A percentile compares a stretch with the other conserved stretches of the same genome.
These are phyloP conservation scores for Drosophila borborema DNA, from an alignment of 2,888 invertebrate species.

Conservation along the genomic window DNA sequence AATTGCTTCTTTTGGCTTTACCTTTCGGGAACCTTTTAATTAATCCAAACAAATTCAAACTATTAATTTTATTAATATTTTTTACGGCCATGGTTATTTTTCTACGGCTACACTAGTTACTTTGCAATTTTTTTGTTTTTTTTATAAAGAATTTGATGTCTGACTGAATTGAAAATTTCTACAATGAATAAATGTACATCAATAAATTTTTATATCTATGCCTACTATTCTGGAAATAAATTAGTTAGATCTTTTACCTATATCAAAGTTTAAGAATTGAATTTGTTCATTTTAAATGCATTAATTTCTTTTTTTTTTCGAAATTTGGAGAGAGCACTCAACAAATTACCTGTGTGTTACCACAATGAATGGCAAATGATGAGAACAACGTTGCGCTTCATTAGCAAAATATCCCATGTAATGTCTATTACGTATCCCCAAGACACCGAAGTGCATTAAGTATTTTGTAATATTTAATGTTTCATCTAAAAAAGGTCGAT, in stretches of 20 bases:
- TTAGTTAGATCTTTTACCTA: neutral
- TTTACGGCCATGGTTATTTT: constrained; percentile 22
- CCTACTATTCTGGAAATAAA: constrained; percentile 2
- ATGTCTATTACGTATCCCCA: constrained; percentile 38
- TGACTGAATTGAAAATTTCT: constrained; percentile 2
- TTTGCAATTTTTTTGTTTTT: neutral
- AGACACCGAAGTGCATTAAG: constrained; percentile 41
- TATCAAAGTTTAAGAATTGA: neutral
- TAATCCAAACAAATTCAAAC: constrained; percentile 15
- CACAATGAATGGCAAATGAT: constrained; percentile 29
- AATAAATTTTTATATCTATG: neutral
- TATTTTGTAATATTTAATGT: constrained; percentile 59
- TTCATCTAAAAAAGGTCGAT: constrained; percentile 41
- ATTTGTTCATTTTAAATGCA: neutral
- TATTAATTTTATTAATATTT: constrained; percentile 29
- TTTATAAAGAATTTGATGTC: neutral
- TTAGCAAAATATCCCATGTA: constrained; percentile 34
- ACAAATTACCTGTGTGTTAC: constrained; percentile 10
- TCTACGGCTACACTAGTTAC: neutral
- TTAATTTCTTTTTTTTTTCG: neutral
- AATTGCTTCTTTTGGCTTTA: too few species aligned
- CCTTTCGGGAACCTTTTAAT: constrained; percentile 9
- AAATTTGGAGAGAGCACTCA: neutral
- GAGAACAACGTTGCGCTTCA: constrained; percentile 37
- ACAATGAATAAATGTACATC: neutral